Evolutionary conservation across 30 jellyfish, hydroid and myxozoan species (phyloP).

Genomic region (Rhopilema esculentum): DNA sequence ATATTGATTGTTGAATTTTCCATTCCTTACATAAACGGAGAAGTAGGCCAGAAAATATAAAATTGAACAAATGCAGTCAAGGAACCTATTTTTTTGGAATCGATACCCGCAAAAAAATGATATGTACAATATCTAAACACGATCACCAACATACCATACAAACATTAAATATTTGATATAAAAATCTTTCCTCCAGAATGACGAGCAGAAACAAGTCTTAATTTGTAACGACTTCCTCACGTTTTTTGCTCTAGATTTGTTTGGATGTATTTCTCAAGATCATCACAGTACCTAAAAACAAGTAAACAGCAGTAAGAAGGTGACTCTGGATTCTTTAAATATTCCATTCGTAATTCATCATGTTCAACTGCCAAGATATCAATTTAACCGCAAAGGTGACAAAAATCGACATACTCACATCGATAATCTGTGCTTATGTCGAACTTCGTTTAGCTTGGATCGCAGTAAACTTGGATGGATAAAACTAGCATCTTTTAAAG

Average conservation of each 20-base stretch:
- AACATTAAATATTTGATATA: neutral
- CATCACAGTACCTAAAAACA: slow-evolving; percentile 62
- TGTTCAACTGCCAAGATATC: too few relatives aligned
- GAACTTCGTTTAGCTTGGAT: slow-evolving; percentile 70
- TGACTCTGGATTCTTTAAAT: neutral
- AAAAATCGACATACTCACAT: slow-evolving; percentile 47
- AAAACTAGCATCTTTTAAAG: slow-evolving; percentile 75
- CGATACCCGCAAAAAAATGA: neutral
- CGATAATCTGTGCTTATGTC: slow-evolving; percentile 75
- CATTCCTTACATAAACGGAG: too few relatives aligned
- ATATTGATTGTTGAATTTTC: too few relatives aligned
- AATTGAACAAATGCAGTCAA: too few relatives aligned
- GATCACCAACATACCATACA: neutral
- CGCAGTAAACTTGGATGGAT: slow-evolving; percentile 77
- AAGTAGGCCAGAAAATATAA: too few relatives aligned
- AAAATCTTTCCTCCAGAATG: too few relatives aligned
- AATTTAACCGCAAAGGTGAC: neutral
- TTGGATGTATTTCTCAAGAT: slow-evolving; percentile 47
- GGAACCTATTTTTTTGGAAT: too few relatives aligned
- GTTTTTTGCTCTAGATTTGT: slow-evolving; percentile 13
- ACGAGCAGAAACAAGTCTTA: too few relatives aligned
- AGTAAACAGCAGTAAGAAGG: neutral
- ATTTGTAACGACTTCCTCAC: neutral
- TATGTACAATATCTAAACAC: neutral
- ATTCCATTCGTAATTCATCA: too few relatives aligned